Evolutionary conservation across 2,888 invertebrate species (phyloP).

Genomic region (Aporophyla lueneburgensis): DNA sequence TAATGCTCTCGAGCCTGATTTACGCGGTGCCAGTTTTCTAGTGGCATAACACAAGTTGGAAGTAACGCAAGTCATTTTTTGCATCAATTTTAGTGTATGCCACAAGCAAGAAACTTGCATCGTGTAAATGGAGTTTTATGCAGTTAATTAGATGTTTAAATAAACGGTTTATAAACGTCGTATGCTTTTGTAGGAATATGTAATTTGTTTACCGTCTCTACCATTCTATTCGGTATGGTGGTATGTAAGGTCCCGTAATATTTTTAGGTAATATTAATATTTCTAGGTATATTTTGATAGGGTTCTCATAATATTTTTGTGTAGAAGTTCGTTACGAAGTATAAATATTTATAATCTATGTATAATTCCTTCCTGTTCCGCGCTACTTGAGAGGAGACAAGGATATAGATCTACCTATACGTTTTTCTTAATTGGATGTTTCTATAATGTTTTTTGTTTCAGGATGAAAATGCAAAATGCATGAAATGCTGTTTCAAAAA

Average conservation of each 20-base stretch:
- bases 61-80: background rate
- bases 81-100: background rate
- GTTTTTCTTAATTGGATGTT: background rate
- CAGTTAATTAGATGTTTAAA: background rate
- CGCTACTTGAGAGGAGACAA: background rate
- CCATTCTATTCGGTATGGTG: too few relatives aligned
- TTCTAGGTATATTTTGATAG: too few relatives aligned
- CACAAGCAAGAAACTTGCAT: background rate
- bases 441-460: constrained; percentile 12
- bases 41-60: background rate
- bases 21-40: too few relatives aligned
- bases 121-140: background rate
- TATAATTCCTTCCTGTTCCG: background rate
- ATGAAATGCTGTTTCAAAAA: constrained; percentile 18
- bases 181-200: too few relatives aligned
- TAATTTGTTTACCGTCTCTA: too few relatives aligned
- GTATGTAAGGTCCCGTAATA: too few relatives aligned
- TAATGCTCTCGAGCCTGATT: too few relatives aligned
- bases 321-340: background rate
- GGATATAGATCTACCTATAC: background rate
- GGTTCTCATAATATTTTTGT: background rate
- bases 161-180: background rate
- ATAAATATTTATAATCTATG: background rate
- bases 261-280: too few relatives aligned
- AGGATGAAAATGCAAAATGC: constrained; percentile 17